Conservation (phyloP, 2,113 vertebrate species). For the Haemorhous mexicanus region DNA sequence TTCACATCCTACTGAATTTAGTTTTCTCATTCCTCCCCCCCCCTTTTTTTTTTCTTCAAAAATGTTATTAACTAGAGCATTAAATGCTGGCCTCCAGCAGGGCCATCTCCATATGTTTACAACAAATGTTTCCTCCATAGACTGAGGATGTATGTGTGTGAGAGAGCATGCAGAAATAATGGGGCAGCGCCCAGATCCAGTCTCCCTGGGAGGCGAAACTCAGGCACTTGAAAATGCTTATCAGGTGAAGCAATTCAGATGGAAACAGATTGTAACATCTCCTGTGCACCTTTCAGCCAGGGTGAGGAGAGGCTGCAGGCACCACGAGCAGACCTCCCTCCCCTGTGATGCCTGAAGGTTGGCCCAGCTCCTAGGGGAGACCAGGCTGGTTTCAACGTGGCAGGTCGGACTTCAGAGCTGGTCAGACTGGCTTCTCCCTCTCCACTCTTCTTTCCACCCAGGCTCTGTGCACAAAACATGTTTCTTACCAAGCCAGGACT, state of each 20-base stretch:
- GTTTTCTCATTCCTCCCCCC: background rate
- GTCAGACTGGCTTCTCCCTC: background rate
- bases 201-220: background rate
- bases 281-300: background rate
- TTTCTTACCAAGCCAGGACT: background rate
- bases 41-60: background rate
- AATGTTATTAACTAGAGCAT: slow-evolving; percentile 78
- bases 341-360: background rate
- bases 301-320: background rate
- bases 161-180: background rate
- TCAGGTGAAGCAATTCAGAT: background rate
- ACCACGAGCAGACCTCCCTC: background rate
- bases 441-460: background rate
- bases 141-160: background rate
- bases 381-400: accelerated
- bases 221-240: background rate
- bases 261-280: slow-evolving; percentile 25
- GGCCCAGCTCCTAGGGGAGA: background rate
- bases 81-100: slow-evolving; percentile 77
- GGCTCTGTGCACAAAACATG: background rate
- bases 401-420: background rate
- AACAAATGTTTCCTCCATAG: slow-evolving; percentile 49
- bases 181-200: background rate
- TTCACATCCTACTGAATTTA: slow-evolving; percentile 7
- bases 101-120: slow-evolving; percentile 72